phyloP scores from a whole-genome alignment of 2,888 invertebrate genomes.

The Eilema caniola region DNA sequence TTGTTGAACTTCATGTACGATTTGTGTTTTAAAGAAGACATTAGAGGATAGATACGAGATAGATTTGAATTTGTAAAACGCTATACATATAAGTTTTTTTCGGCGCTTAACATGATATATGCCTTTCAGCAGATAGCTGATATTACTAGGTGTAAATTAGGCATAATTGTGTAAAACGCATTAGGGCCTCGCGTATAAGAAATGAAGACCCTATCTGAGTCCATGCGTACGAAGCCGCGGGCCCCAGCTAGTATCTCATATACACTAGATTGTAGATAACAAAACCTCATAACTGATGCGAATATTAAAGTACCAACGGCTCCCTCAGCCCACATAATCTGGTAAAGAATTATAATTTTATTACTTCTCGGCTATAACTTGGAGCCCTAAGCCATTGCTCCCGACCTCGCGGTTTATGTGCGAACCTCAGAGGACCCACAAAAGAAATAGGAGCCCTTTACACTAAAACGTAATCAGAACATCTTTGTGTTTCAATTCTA shows the following conservation, averaged over 20 bases:
- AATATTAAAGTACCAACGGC: constrained; percentile 23
- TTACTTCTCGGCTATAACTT: constrained; percentile 42
- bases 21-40: constrained; percentile 14
- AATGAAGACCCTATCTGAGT: too few relatives aligned
- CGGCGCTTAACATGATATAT: too few relatives aligned
- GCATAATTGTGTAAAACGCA: too few relatives aligned
- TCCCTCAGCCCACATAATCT: constrained; percentile 44
- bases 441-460: constrained; percentile 31
- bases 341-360: constrained; percentile 46
- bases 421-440: constrained; percentile 38
- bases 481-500: too few relatives aligned
- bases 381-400: constrained; percentile 31
- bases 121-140: too few relatives aligned
- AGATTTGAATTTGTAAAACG: too few relatives aligned
- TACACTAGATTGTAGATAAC: constrained; percentile 3
- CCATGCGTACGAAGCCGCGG: too few relatives aligned
- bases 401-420: constrained; percentile 39
- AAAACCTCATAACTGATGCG: constrained; percentile 5
- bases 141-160: too few relatives aligned
- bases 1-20: constrained; percentile 7
- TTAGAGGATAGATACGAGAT: not conserved
- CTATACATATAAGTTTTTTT: too few relatives aligned
- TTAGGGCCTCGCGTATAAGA: too few relatives aligned
- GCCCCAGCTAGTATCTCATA: not conserved
- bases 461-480: constrained; percentile 14